Conservation (phyloP, 2,797 vertebrate genomes). For the Parauchenoglanis punctatus region DNA sequence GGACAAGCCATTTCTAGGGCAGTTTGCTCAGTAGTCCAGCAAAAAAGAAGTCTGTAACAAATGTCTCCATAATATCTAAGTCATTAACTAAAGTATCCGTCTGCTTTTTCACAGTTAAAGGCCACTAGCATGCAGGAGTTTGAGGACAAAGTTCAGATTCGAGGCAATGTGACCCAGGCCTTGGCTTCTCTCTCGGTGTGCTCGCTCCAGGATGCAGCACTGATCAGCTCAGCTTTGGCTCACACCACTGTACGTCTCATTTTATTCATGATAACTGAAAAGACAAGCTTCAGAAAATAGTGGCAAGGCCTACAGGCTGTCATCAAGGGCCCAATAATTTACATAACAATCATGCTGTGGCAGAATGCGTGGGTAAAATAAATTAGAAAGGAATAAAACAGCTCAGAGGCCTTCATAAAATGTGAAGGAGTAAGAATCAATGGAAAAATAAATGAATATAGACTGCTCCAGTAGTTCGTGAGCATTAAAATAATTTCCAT, state of each 20-base stretch:
- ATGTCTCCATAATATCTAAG: not conserved
- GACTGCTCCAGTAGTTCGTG: not conserved
- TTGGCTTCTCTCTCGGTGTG: slow-evolving; percentile 73
- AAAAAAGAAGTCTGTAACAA: not conserved
- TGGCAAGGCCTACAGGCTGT: not conserved
- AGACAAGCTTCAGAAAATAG: slow-evolving; percentile 10
- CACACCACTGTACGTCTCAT: slow-evolving; percentile 69
- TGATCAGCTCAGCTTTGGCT: slow-evolving; percentile 75
- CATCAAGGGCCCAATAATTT: slow-evolving; percentile 27
- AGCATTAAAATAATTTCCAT: not conserved
- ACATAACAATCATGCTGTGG: not conserved
- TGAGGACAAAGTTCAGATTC: slow-evolving; percentile 66
- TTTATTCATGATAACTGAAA: slow-evolving; percentile 36
- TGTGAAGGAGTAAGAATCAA: not conserved
- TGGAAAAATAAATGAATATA: not conserved
- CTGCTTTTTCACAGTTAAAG: slow-evolving; percentile 62
- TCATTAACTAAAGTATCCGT: not conserved
- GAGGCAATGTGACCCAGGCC: slow-evolving; percentile 69
- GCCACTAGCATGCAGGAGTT: slow-evolving; percentile 56
- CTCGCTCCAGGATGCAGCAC: slow-evolving; percentile 72
- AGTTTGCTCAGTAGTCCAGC: not conserved
- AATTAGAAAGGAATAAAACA: not conserved
- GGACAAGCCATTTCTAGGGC: not conserved
- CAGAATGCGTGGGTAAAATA: not conserved
- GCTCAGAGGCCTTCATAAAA: not conserved